A percentile compares a stretch with the other conserved stretches of the same genome.
phyloP scores from a whole-genome alignment of 2,888 invertebrate genomes.

The Eulithis prunata region DNA sequence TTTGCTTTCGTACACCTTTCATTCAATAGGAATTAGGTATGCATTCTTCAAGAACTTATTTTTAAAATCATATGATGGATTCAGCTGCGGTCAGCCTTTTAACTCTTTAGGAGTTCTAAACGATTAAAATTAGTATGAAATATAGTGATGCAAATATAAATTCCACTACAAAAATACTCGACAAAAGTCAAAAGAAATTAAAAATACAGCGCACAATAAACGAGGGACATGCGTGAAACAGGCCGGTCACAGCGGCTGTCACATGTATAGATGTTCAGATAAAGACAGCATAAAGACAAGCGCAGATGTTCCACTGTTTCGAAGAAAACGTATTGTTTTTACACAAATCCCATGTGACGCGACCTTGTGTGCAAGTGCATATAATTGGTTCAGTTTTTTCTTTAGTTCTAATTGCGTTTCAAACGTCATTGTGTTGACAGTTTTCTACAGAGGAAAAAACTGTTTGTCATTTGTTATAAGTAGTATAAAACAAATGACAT shows the following conservation, averaged over 20 bases:
- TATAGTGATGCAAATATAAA: conserved; percentile 23
- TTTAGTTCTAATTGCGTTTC: conserved; percentile 23
- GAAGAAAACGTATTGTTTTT: conserved; percentile 65
- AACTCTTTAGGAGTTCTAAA: neutral
- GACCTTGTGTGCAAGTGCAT: conserved; percentile 63
- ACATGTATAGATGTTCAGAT: conserved; percentile 63
- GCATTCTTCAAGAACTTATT: conserved; percentile 17
- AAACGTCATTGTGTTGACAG: neutral
- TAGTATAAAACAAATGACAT: too few species aligned
- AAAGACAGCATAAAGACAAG: conserved; percentile 61
- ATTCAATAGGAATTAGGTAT: conserved; percentile 19
- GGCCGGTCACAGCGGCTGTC: conserved; percentile 50
- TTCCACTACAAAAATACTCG: conserved; percentile 14
- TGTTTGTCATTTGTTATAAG: neutral
- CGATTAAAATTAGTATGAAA: conserved; percentile 4
- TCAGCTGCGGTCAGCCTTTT: neutral
- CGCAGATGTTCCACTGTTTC: conserved; percentile 71
- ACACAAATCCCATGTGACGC: conserved; percentile 51
- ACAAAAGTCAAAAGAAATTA: conserved; percentile 35
- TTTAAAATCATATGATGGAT: conserved; percentile 2
- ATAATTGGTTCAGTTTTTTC: conserved; percentile 49
- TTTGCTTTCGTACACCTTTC: conserved; percentile 45
- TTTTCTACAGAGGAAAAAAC: neutral
- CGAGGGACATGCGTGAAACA: conserved; percentile 39
- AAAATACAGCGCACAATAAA: conserved; percentile 41